phyloP scores from a whole-genome alignment of 2,888 invertebrate genomes.

The Aleiodes alternator region DNA sequence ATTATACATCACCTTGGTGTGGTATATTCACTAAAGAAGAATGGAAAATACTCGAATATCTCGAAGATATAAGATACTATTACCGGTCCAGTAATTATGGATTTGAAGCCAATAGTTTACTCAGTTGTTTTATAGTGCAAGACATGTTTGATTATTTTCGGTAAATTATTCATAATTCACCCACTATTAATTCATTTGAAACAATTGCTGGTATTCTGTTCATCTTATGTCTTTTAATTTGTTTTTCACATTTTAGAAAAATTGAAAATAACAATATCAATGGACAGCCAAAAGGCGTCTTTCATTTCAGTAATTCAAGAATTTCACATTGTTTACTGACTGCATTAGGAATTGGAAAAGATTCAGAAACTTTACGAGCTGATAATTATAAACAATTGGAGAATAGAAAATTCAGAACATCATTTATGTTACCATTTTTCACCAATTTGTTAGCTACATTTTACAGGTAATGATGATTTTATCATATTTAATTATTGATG shows the following conservation, averaged over 20 bases:
- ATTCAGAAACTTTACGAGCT: conserved; percentile 78
- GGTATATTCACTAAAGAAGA: conserved; percentile 82
- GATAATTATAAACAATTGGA: conserved; percentile 79
- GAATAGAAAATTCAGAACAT: conserved; percentile 81
- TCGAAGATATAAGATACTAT: conserved; percentile 83
- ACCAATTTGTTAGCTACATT: conserved; percentile 84
- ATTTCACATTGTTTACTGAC: neutral
- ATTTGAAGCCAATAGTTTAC: conserved; percentile 78
- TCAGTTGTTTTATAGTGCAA: conserved; percentile 83
- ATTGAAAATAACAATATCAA: neutral
- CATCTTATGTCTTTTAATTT: too few species aligned
- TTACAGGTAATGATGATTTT: conserved; percentile 77
- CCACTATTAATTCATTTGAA: too few species aligned
- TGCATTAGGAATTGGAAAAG: conserved; percentile 79
- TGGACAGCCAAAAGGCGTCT: neutral
- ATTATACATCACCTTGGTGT: conserved; percentile 84
- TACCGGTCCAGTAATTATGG: conserved; percentile 83
- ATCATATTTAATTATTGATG: too few species aligned
- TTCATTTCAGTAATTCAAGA: conserved; percentile 18
- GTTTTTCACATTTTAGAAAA: conserved; percentile 44
- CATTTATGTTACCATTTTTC: conserved; percentile 82
- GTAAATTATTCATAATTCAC: conserved; percentile 62
- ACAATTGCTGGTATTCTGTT: too few species aligned
- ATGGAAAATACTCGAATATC: conserved; percentile 83
- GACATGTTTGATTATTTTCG: conserved; percentile 82